Conservation (phyloP, 2,113 vertebrate species). For the Scopus umbretta region DNA sequence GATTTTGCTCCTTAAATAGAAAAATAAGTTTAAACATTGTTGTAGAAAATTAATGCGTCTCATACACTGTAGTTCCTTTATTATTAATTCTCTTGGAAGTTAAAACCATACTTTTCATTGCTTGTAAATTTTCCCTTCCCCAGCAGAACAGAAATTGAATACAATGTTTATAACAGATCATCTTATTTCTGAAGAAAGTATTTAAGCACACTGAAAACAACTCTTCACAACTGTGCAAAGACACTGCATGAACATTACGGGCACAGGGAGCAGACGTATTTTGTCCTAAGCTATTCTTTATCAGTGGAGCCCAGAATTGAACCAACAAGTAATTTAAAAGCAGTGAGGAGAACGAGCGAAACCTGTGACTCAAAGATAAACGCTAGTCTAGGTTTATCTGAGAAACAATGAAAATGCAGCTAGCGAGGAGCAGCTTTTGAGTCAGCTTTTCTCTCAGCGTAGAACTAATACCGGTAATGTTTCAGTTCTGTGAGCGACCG, state of each 20-base stretch:
- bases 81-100: neutral
- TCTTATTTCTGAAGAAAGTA: neutral
- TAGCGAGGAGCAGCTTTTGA: neutral
- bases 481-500: neutral
- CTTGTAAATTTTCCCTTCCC: neutral
- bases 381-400: neutral
- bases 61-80: neutral
- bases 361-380: constrained; percentile 46
- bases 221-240: neutral
- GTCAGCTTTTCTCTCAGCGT: neutral
- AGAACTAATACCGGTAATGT: neutral
- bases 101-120: neutral
- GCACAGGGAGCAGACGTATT: neutral
- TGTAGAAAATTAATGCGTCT: neutral
- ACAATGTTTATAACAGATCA: neutral
- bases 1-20: neutral
- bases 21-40: neutral
- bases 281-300: neutral
- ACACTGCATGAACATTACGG: neutral
- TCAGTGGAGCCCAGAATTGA: constrained; percentile 20
- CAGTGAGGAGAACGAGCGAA: neutral
- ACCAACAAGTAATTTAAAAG: neutral
- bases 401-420: neutral
- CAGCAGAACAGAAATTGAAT: neutral
- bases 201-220: neutral